Evolutionary conservation across 2,797 vertebrate species (phyloP), one percentile per base, ranked within the genome.

Genomic region (Naso thynnoides): DNA sequence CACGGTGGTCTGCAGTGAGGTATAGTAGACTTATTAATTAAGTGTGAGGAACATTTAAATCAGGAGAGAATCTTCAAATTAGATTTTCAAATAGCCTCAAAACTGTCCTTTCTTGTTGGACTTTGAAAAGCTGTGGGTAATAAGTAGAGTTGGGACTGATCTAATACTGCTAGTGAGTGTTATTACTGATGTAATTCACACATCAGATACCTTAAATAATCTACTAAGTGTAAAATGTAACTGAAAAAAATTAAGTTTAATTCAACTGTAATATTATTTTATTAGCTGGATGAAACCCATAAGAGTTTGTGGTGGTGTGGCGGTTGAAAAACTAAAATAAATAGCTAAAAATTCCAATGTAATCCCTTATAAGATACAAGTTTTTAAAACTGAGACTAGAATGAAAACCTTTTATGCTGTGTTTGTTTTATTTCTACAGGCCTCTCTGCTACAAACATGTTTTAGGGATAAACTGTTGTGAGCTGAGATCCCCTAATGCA

Each of bases 1-100:
- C 94, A 99, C 97, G 0, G 98, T 99, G 78, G 96, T 97, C 33
- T 99, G 98, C 86, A 91, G 58, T 41, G 96, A 98, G 97, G 98
- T 98, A n/a, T n/a, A n/a, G 10, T 38, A 8, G 1, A 66, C 2
- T 23, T 66, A 11, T 24, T 59, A 7, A 36, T 24, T 39, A 44
- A 9, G 6, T 57, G 52, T 23, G 27, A 5, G 15, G 21, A 42
- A 8, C 4, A 18, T 24, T 7, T 7, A 23, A 26, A 21, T 44
- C 0, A 45, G n/a, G n/a, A n/a, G n/a, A n/a, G n/a, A n/a, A n/a
- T n/a, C n/a, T n/a, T n/a, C n/a, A n/a, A n/a, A n/a, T n/a, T n/a
- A n/a, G n/a, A n/a, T n/a, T n/a, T n/a, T n/a, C n/a, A n/a, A n/a
- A n/a, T n/a, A n/a, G n/a, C n/a, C n/a, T n/a, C n/a, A 33, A 2